Conservation (phyloP, 2,113 vertebrate species). For the Rhinopithecus roxellana region DNA sequence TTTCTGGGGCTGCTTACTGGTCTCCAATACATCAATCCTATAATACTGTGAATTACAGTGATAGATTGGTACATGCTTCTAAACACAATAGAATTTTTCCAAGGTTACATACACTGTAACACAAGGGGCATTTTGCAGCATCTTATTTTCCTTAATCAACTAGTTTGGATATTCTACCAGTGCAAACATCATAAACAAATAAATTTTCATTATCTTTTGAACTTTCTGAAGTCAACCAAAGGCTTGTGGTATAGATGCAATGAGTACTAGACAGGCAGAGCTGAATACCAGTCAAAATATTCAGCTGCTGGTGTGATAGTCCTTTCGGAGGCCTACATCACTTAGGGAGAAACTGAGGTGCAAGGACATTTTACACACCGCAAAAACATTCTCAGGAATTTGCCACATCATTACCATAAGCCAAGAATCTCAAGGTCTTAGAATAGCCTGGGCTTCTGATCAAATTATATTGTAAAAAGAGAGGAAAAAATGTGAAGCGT, state of each 20-base stretch:
- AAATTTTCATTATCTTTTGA: slow-evolving; percentile 39
- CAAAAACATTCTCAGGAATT: slow-evolving; percentile 37
- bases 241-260: not conserved
- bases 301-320: not conserved
- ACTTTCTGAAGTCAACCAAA: slow-evolving; percentile 54
- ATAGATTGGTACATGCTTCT: not conserved
- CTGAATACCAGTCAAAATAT: slow-evolving; percentile 23
- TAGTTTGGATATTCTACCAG: slow-evolving; percentile 37
- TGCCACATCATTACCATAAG: not conserved
- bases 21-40: not conserved
- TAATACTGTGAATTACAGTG: not conserved
- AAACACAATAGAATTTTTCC: slow-evolving; percentile 27
- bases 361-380: not conserved
- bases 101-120: slow-evolving; percentile 6
- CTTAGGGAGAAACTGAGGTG: slow-evolving; percentile 41
- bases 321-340: not conserved
- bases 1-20: not conserved
- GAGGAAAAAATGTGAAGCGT: not conserved
- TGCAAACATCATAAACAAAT: slow-evolving; percentile 21
- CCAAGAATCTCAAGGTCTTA: slow-evolving; percentile 41
- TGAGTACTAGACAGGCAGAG: not conserved
- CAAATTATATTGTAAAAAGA: slow-evolving; percentile 37
- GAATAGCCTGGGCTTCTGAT: not conserved
- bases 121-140: not conserved
- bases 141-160: slow-evolving; percentile 52